Base-by-base conservation (phyloP, 1,140 invertebrate species). In the Asobara japonica region DNA sequence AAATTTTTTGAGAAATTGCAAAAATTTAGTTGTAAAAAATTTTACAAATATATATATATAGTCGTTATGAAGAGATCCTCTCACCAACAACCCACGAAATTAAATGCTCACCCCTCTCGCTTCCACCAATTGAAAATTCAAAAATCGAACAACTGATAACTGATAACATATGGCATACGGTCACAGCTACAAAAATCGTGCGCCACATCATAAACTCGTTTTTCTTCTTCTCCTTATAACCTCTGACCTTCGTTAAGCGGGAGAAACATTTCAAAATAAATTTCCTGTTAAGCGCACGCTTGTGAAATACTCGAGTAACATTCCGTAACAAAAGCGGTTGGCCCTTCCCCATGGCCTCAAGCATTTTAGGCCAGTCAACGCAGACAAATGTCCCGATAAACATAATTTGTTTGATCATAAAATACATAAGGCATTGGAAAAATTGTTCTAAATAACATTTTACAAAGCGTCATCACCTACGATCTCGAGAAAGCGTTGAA, bases 91-190 rank as follows among this genome's bases (percentile, higher is more conserved):
- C n/a, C n/a, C n/a, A n/a, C n/a, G n/a, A n/a, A n/a, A n/a, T n/a
- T n/a, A n/a, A n/a, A 36, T 36, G 31, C 31, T 6, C 31, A 36
- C 11, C 11, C 31, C 31, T 6, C 5, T 36, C 11, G 11, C 5
- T 6, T 6, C 31, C 13, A 69, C 56, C 45, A 56, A 69, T 45
- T 45, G 29, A 22, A 71, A 20, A 16, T 48, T 71, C 30, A 45
- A 45, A 13, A 45, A 45, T 45, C n/a, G 41, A 45, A 16, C 10
- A 41, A 41, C 16, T 30, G 7, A 27, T 25, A 27, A 27, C 65
- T 22, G 41, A 71, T 45, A n/a, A 11, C 27, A 29, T 16, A 51
- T 69, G 68, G 65, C 65, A 67, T 36, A 60, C 30, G 56, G 18
- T 68, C 38, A 69, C 31, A 61, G 60, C 41, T 64, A 48, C 62